phyloP scores from a whole-genome alignment of 2,113 vertebrate species.

The Ursus arctos region DNA sequence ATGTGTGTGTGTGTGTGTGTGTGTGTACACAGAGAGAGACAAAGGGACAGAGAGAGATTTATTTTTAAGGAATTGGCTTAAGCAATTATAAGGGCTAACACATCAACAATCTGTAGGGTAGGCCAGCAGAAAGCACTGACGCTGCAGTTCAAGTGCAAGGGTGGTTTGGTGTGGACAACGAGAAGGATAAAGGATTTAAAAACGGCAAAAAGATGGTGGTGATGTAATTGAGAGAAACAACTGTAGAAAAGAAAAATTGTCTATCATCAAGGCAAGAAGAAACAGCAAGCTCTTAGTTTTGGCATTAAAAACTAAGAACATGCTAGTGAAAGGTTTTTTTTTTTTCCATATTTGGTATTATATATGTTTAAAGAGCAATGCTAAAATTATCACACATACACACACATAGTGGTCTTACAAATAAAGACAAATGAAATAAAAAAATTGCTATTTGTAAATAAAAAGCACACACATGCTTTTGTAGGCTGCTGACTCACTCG shows the following conservation, averaged over 20 bases:
- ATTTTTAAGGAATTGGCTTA: background rate
- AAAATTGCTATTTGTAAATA: background rate
- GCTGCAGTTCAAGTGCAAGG: background rate
- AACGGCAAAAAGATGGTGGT: background rate
- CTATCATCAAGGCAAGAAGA: background rate
- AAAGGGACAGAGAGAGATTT: background rate
- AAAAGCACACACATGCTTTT: background rate
- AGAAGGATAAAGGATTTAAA: background rate
- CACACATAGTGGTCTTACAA: background rate
- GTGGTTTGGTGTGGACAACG: background rate
- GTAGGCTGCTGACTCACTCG: background rate
- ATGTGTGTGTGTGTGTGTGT: background rate
- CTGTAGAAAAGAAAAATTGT: background rate
- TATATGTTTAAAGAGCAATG: background rate
- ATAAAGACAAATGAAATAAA: background rate
- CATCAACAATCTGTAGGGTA: background rate
- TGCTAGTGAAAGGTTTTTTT: background rate
- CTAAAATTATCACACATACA: background rate
- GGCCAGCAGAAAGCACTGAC: background rate
- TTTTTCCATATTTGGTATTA: background rate
- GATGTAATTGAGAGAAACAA: background rate
- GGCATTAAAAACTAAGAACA: background rate
- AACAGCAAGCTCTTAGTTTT: background rate
- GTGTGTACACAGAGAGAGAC: background rate
- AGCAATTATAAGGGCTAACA: background rate